Percentiles rank a stretch among this genome's conserved stretches.
These are phyloP conservation scores for Trachelipus rathkii DNA, from an alignment of 1,140 invertebrate genomes.

Conservation along the genomic window DNA sequence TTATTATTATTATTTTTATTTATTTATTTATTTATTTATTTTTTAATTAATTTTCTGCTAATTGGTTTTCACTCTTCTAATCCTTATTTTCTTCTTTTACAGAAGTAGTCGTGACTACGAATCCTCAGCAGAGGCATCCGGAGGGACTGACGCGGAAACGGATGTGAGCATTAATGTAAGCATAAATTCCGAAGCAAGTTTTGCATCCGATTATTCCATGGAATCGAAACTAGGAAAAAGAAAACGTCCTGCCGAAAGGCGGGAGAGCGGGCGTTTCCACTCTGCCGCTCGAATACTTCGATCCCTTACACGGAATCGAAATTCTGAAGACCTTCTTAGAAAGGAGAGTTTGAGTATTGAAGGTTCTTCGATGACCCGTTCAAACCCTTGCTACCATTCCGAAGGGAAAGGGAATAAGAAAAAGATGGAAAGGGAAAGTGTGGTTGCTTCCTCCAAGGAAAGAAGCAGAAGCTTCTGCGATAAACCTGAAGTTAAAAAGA, in stretches of 20 bases:
- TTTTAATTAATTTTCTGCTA: not conserved
- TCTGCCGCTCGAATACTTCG: constrained; percentile 40
- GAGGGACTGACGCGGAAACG: not conserved
- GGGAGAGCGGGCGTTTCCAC: constrained; percentile 42
- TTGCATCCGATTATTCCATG: not conserved
- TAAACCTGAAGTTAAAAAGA: constrained; percentile 33
- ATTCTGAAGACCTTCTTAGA: constrained; percentile 36
- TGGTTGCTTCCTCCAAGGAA: constrained; percentile 40
- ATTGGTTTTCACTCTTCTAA: not conserved
- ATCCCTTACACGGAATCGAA: constrained; percentile 39
- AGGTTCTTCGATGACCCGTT: constrained; percentile 28
- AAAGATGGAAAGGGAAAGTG: constrained; percentile 35
- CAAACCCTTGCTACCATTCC: constrained; percentile 40
- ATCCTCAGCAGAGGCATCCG: not conserved
- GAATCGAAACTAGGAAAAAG: not conserved
- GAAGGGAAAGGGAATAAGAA: constrained; percentile 44
- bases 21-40: not conserved
- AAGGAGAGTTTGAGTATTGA: not conserved
- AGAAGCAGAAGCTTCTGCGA: constrained; percentile 49
- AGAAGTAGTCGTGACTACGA: constrained; percentile 6
- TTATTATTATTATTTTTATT: no score
- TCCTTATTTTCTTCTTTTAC: not conserved
- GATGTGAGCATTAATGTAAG: not conserved
- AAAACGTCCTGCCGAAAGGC: constrained; percentile 33
- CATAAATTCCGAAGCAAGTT: not conserved